A percentile compares a stretch with the other conserved stretches of the same genome.
Evolutionary conservation across 2,113 vertebrate genomes (phyloP).

Genomic region (Vimba vimba): DNA sequence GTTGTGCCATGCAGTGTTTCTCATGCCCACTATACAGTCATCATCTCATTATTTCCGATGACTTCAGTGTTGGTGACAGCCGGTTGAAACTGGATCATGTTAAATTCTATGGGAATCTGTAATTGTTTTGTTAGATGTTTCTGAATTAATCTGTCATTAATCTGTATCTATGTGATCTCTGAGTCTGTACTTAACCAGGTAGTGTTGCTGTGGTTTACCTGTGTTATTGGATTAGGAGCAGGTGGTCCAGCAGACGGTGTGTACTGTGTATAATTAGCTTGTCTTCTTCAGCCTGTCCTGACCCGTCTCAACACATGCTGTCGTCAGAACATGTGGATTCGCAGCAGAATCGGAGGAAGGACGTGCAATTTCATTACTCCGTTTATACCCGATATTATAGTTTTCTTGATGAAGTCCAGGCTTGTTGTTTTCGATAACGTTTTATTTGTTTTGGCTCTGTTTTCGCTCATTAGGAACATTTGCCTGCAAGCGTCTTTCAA

Average conservation of each 20-base stretch:
- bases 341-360: not conserved
- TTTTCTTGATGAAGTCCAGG: not conserved
- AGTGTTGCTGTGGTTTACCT: not conserved
- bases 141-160: not conserved
- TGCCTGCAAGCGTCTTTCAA: not conserved
- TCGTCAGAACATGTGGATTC: not conserved
- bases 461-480: not conserved
- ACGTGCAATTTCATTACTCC: not conserved
- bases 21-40: no score
- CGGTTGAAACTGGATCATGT: not conserved
- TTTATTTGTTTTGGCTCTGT: not conserved
- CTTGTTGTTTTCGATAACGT: not conserved
- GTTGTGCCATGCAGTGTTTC: not conserved
- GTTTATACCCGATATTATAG: not conserved
- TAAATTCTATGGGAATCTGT: not conserved
- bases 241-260: conserved; percentile 17
- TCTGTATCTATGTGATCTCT: not conserved
- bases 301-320: conserved; percentile 1
- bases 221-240: conserved; percentile 29
- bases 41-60: not conserved
- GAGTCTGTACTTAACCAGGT: not conserved
- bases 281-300: conserved; percentile 34
- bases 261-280: conserved; percentile 37
- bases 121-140: not conserved
- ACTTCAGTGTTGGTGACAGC: not conserved